Conservation (phyloP, 2,888 invertebrate genomes). For the Nebria salina region DNA sequence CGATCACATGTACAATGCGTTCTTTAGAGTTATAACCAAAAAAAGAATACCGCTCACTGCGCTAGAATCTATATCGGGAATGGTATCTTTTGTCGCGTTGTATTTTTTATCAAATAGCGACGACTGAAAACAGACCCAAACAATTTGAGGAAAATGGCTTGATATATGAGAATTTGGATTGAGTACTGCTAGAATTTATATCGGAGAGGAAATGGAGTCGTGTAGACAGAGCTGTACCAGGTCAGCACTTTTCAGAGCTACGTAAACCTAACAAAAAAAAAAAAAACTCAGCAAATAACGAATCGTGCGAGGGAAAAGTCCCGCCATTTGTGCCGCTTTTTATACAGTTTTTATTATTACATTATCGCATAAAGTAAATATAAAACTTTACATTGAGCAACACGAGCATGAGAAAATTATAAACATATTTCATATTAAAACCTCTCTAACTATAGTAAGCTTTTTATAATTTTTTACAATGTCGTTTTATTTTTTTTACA, state of each 20-base stretch:
- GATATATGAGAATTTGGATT: constrained; percentile 51
- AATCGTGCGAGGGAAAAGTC: neutral
- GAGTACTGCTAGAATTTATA: constrained; percentile 50
- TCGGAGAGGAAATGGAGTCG: constrained; percentile 49
- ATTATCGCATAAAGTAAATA: neutral
- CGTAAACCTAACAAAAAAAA: neutral
- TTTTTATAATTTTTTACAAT: neutral
- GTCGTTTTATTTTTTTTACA: neutral
- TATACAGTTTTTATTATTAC: neutral
- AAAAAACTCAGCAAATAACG: neutral
- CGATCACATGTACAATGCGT: constrained; percentile 18
- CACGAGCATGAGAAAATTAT: neutral
- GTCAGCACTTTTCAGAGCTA: neutral
- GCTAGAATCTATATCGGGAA: constrained; percentile 14
- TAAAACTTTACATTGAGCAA: neutral
- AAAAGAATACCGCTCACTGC: constrained; percentile 23
- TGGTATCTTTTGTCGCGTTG: constrained; percentile 26
- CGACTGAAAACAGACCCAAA: constrained; percentile 27
- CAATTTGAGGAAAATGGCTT: constrained; percentile 50
- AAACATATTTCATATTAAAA: neutral
- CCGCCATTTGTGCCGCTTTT: neutral
- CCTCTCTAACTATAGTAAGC: neutral
- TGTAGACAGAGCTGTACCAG: constrained; percentile 11
- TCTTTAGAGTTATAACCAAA: constrained; percentile 18
- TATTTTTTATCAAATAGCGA: constrained; percentile 25